Percentiles rank a stretch among this genome's conserved stretches.
phyloP scores from a whole-genome alignment of 2,888 invertebrate genomes.

The Anthophora plumipes region DNA sequence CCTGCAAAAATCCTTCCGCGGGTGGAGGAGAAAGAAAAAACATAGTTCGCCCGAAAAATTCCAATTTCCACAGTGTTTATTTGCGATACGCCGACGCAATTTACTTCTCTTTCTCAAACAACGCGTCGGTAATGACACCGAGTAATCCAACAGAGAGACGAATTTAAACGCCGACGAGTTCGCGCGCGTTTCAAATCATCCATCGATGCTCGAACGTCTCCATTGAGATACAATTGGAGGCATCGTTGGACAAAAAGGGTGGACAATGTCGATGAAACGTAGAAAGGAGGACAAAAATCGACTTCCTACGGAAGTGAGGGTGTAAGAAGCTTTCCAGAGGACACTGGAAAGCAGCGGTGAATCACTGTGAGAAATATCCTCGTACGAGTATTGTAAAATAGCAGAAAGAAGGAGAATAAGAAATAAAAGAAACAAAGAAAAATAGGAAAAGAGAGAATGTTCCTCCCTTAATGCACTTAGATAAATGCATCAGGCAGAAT shows the following conservation, averaged over 20 bases:
- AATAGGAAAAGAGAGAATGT: too few relatives aligned
- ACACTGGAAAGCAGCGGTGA: not conserved
- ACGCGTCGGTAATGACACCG: too few relatives aligned
- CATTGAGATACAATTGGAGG: not conserved
- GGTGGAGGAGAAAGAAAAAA: too few relatives aligned
- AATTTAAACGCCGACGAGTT: too few relatives aligned
- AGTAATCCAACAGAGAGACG: not conserved
- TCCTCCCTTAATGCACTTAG: not conserved
- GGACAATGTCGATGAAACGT: constrained; percentile 13
- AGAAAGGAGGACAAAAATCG: too few relatives aligned
- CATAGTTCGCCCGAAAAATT: not conserved
- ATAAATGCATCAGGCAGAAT: not conserved
- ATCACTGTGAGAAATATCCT: not conserved
- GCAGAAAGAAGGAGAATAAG: too few relatives aligned
- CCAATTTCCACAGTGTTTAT: not conserved
- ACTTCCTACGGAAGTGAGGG: not conserved
- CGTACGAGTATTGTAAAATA: too few relatives aligned
- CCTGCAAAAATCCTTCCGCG: too few relatives aligned
- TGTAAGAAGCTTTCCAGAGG: not conserved
- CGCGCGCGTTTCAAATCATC: not conserved
- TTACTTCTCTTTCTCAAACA: not conserved
- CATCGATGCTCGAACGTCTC: not conserved
- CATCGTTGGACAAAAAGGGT: not conserved
- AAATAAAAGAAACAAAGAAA: too few relatives aligned
- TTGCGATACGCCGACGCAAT: not conserved